These are phyloP conservation scores for Drosophila gunungcola DNA, from an alignment of 1,140 invertebrate species.

Conservation along the genomic window DNA sequence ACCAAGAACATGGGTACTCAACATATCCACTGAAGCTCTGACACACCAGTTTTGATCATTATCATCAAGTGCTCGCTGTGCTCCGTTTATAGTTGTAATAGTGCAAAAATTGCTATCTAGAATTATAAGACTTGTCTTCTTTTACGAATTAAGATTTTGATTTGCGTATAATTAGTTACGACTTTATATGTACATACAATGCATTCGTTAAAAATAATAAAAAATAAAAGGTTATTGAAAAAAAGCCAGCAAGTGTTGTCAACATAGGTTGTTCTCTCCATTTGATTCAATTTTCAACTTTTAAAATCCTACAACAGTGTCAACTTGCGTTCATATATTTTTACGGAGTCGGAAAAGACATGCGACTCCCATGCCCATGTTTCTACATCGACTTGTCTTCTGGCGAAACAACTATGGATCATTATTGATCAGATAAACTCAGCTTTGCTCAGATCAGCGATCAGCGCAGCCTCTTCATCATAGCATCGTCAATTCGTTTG, in stretches of 20 bases:
- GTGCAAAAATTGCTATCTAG: neutral
- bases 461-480: slow-evolving; percentile 22
- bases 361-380: neutral
- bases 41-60: too few species aligned
- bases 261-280: slow-evolving; percentile 29
- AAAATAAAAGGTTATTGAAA: slow-evolving; percentile 28
- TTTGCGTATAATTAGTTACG: slow-evolving; percentile 59
- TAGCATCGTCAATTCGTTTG: slow-evolving; percentile 1
- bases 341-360: neutral
- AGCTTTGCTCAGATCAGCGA: slow-evolving; percentile 4
- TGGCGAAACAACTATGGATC: slow-evolving; percentile 1
- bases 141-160: slow-evolving; percentile 30
- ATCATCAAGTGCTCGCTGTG: neutral
- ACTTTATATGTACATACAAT: slow-evolving; percentile 68
- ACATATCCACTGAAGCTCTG: too few species aligned
- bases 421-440: neutral
- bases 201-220: slow-evolving; percentile 56
- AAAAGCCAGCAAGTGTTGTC: slow-evolving; percentile 39
- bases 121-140: slow-evolving; percentile 10
- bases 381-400: neutral
- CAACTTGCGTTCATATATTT: neutral
- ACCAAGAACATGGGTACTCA: too few species aligned
- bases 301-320: slow-evolving; percentile 14
- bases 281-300: slow-evolving; percentile 18
- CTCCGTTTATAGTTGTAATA: neutral